Conservation (phyloP, 2,113 vertebrate species). For the Oxyura jamaicensis region DNA sequence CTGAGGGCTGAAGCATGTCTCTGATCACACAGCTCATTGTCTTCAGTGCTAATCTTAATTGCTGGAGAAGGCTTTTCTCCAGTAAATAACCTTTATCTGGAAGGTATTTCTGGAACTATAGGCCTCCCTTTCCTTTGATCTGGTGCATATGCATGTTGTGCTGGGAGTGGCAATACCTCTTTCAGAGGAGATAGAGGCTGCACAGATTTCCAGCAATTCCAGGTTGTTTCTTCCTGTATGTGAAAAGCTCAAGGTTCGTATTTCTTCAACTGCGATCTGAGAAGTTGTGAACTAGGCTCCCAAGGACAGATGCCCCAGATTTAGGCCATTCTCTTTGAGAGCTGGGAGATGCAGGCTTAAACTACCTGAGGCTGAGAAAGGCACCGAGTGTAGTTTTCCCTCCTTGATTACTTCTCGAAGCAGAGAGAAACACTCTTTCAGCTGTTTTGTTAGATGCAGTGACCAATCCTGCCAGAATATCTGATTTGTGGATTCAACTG, state of each 20-base stretch:
- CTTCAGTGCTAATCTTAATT: not conserved
- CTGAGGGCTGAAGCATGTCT: not conserved
- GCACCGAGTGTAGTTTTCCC: not conserved
- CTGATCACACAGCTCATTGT: not conserved
- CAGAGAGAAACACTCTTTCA: not conserved
- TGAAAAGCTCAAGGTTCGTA: not conserved
- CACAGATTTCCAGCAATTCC: not conserved
- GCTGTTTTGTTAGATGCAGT: not conserved
- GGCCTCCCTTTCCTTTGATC: not conserved
- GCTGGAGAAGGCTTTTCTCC: not conserved
- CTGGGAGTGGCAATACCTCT: not conserved
- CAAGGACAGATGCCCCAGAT: not conserved
- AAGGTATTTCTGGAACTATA: not conserved
- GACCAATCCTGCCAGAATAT: not conserved
- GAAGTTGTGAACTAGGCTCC: not conserved
- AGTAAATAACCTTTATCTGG: not conserved
- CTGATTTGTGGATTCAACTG: not conserved
- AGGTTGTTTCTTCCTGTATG: not conserved
- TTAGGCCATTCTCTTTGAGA: not conserved
- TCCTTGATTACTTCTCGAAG: not conserved
- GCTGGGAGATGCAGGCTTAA: not conserved
- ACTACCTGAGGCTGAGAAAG: not conserved
- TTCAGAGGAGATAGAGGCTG: not conserved
- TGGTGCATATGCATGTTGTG: fast-evolving
- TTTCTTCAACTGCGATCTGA: not conserved